These are phyloP conservation scores for Operophtera brumata DNA, from an alignment of 2,888 invertebrate species.

Conservation along the genomic window DNA sequence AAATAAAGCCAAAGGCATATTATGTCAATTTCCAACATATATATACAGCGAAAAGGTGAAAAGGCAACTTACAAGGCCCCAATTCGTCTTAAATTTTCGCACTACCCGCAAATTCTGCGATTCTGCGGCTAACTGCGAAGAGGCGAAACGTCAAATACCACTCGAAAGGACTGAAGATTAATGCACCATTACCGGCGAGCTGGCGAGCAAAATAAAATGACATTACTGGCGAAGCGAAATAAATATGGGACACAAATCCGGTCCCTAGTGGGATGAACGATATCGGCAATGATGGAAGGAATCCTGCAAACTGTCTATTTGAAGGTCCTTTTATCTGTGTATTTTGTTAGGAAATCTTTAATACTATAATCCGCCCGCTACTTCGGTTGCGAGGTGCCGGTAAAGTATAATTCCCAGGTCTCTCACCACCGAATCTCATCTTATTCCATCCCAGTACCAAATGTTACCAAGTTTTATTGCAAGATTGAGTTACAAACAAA, in stretches of 20 bases:
- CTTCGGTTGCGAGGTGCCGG: no score
- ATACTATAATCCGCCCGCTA: no score
- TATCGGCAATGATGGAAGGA: background rate
- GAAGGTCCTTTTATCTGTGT: no score
- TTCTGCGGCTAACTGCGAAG: conserved; percentile 32
- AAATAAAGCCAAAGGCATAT: no score
- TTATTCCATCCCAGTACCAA: no score
- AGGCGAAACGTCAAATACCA: conserved; percentile 50
- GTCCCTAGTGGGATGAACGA: conserved; percentile 12
- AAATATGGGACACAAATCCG: conserved; percentile 18
- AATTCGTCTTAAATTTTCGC: conserved; percentile 32
- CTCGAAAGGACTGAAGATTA: conserved; percentile 52
- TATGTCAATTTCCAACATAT: no score
- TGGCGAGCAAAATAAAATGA: conserved; percentile 14
- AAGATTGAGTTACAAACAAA: no score
- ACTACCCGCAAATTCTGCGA: conserved; percentile 35
- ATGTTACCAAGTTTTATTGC: no score
- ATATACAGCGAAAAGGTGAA: background rate
- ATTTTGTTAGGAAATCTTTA: no score
- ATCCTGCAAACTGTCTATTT: no score
- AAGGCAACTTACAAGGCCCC: conserved; percentile 1
- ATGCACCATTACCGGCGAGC: conserved; percentile 49
- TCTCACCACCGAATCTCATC: no score
- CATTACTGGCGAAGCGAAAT: conserved; percentile 39
- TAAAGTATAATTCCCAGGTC: no score